Percentiles rank a stretch among this genome's conserved stretches.
phyloP scores from a whole-genome alignment of 1,140 invertebrate genomes.

The Hestina assimilis region DNA sequence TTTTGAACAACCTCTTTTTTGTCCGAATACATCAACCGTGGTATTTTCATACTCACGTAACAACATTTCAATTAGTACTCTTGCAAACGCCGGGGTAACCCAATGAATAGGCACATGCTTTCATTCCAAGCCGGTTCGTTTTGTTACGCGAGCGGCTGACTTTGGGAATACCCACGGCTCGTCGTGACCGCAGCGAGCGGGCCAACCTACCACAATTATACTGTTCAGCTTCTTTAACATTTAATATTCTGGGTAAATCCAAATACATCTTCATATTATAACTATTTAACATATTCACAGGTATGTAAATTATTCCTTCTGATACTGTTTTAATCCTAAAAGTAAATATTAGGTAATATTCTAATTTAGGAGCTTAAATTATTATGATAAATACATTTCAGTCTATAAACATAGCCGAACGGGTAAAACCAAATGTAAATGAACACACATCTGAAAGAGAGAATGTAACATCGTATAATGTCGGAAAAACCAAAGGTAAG shows the following conservation, averaged over 20 bases:
- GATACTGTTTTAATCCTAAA: neutral
- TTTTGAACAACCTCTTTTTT: too few relatives aligned
- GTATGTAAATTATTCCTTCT: neutral
- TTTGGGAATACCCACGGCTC: conserved; percentile 27
- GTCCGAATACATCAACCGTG: neutral
- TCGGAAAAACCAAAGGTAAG: conserved; percentile 42
- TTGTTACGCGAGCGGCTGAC: conserved; percentile 16
- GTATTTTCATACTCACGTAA: conserved; percentile 13
- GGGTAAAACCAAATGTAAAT: conserved; percentile 55
- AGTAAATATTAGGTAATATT: neutral
- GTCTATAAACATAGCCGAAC: conserved; percentile 18
- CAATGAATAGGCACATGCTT: conserved; percentile 23
- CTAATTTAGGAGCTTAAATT: neutral
- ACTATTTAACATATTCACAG: neutral
- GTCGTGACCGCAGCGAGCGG: conserved; percentile 4
- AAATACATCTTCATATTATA: conserved; percentile 6
- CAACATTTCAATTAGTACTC: conserved; percentile 10
- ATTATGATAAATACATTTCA: neutral
- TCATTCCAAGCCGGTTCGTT: conserved; percentile 18
- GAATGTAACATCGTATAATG: conserved; percentile 36
- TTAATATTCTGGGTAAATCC: conserved; percentile 16
- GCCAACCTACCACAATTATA: conserved; percentile 18
- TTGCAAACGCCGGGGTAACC: conserved; percentile 14
- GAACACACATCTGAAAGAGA: conserved; percentile 31
- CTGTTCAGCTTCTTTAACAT: conserved; percentile 6